Conservation (phyloP, 2,797 vertebrate species). For the Falco cherrug region DNA sequence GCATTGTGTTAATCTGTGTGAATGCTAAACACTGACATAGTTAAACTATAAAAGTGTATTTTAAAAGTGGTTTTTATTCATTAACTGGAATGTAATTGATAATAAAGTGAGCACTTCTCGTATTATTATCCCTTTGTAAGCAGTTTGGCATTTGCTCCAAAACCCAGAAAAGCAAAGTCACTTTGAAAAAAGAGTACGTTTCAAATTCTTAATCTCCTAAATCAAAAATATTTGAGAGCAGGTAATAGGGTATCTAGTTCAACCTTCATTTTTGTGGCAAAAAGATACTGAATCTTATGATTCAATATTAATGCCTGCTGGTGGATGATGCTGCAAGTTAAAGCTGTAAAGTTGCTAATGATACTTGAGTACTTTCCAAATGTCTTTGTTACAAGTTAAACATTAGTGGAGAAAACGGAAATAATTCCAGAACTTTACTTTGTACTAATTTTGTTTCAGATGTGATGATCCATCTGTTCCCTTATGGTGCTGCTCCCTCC, state of each 20-base stretch:
- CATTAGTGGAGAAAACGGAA: neutral
- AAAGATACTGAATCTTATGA: neutral
- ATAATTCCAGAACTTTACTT: neutral
- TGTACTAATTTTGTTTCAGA: neutral
- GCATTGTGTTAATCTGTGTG: slow-evolving; percentile 55
- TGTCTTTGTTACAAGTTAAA: neutral
- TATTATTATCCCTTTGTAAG: slow-evolving; percentile 17
- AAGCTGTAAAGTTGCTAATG: neutral
- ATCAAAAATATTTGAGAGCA: neutral
- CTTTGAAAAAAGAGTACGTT: neutral
- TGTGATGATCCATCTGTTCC: too few species aligned
- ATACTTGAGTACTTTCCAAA: neutral
- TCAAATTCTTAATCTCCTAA: neutral
- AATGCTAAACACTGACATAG: slow-evolving; percentile 35
- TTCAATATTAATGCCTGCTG: neutral
- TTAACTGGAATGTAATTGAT: slow-evolving; percentile 50
- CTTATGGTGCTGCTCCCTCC: neutral
- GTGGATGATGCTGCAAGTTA: neutral
- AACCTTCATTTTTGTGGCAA: neutral
- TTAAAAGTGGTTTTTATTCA: slow-evolving; percentile 60
- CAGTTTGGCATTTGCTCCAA: neutral
- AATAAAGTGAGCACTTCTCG: neutral
- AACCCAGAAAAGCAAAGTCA: slow-evolving; percentile 6
- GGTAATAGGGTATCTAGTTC: neutral
- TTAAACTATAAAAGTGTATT: slow-evolving; percentile 34